Evolutionary conservation across 1,140 invertebrate genomes (phyloP).

Genomic region (Drosophila paulistorum): DNA sequence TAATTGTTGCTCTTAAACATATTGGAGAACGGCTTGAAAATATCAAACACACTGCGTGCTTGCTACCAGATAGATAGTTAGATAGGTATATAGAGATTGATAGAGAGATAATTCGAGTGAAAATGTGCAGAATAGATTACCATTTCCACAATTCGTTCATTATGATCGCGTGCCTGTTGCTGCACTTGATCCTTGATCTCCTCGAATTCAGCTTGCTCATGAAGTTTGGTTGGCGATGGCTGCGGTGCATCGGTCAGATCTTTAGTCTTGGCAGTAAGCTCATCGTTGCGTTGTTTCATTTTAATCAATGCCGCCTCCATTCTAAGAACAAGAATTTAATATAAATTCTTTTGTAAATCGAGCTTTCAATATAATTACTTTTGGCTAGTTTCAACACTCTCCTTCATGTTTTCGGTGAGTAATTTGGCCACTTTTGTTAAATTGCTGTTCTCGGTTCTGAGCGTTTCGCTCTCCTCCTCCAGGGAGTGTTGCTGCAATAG

Average conservation of each 20-base stretch:
- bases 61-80: slow-evolving; percentile 49
- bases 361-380: slow-evolving; percentile 36
- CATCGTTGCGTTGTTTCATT: slow-evolving; percentile 82
- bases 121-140: slow-evolving; percentile 41
- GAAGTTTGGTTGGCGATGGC: slow-evolving; percentile 57
- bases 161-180: slow-evolving; percentile 70
- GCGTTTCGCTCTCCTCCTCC: slow-evolving; percentile 77
- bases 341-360: not conserved
- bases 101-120: slow-evolving; percentile 24
- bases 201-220: slow-evolving; percentile 67
- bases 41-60: slow-evolving; percentile 72
- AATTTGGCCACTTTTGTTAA: slow-evolving; percentile 79
- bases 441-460: slow-evolving; percentile 77
- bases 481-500: slow-evolving; percentile 65
- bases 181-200: slow-evolving; percentile 76
- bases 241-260: slow-evolving; percentile 71
- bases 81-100: slow-evolving; percentile 34
- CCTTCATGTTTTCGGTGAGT: slow-evolving; percentile 81
- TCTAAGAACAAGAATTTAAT: slow-evolving; percentile 33
- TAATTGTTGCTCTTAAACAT: slow-evolving; percentile 66
- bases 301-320: slow-evolving; percentile 81
- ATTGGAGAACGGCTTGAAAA: slow-evolving; percentile 71
- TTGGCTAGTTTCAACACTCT: slow-evolving; percentile 75
- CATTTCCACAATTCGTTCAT: slow-evolving; percentile 82
- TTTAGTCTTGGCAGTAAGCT: slow-evolving; percentile 59